Evolutionary conservation across 2,113 vertebrate species (phyloP), one percentile per base, ranked within the genome.

Genomic region (Forbesichthys papilliferus): DNA sequence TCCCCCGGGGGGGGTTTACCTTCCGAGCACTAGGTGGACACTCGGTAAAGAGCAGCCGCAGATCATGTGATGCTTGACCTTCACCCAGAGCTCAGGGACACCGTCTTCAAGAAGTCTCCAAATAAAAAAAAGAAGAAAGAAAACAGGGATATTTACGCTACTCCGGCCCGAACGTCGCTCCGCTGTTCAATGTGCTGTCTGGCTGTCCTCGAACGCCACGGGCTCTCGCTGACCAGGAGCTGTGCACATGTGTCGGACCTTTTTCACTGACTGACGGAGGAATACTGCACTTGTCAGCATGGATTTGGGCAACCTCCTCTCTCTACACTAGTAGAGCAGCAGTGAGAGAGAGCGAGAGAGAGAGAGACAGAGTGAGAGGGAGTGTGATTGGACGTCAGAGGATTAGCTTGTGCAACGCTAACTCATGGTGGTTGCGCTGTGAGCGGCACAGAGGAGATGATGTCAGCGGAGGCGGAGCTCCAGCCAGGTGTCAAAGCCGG

Each of bases 401-500:
- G 86, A 88, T 78, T 79, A 74, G 84, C 75, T 68, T 55, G 74
- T 62, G 79, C 62, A 77, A 82, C 82, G 86, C 79, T 67, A 84
- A 74, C 87, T 80, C 83, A 92, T 91, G 91, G 77, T 88, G 87
- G 84, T 90, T 83, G 88, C 81, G 85, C 84, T 82, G 85, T 90
- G 80, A 90, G 85, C 70, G 71, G 74, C 75, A 74, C 80, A 9
- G 85, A 78, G 94, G 94, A 96, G 89, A 92, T 89, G 88, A 92
- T 92, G 92, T 93, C 92, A 83, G 96, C 97, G 93, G 96, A 98
- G 96, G 95, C 96, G 94, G 96, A 99, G 94, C 93, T 96, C 93
- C 96, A 98, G 94, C 92, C 95, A 89, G 96, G 96, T 94, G 95
- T 97, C 92, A 98, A 97, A 96, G 94, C 96, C 96, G 95, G 93